Base-by-base conservation (phyloP, 2,888 invertebrate genomes). In the Antheraea assamensis region DNA sequence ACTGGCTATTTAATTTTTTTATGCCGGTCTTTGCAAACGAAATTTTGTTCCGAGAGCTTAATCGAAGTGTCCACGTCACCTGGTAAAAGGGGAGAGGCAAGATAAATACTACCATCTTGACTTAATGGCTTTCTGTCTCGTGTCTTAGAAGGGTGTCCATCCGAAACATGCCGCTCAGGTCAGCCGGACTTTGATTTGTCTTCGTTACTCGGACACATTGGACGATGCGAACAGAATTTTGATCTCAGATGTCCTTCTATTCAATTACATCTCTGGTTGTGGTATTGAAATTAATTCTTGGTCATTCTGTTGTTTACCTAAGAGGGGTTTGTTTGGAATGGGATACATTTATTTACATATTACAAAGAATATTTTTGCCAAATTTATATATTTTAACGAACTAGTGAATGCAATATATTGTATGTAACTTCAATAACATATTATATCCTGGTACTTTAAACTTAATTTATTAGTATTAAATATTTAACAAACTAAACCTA, bases 51-150 rank as follows among this genome's bases (percentile, higher is more conserved):
- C 4, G 55, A 55, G 55, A n/a, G 81, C 80, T 82, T 88, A 87
- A 89, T 88, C 87, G 87, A 88, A 88, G 86, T 89, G 87, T 87
- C 84, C 82, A 79, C 80, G 87, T 85, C 85, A 85, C 85, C 85
- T 85, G 79, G 78, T 75, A 78, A 83, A 85, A 87, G 85, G 81
- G 79, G 80, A 78, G 79, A 80, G 77, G 80, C 79, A 89, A 92
- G 91, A 93, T 90, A 92, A 92, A 93, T 92, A 92, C 90, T 86
- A 87, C 88, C 88, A 90, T 91, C 89, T 90, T 85, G 86, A 87
- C 87, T 90, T 91, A 93, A 92, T 92, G 89, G 91, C 84, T 90
- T 91, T 88, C 88, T 87, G 91, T 90, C 92, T 84, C 84, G 77
- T 79, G 82, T 87, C 85, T 87, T 82, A 81, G 87, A 85, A 86